Base-by-base conservation (phyloP, 2,888 invertebrate genomes). In the Euspilapteryx auroguttella region DNA sequence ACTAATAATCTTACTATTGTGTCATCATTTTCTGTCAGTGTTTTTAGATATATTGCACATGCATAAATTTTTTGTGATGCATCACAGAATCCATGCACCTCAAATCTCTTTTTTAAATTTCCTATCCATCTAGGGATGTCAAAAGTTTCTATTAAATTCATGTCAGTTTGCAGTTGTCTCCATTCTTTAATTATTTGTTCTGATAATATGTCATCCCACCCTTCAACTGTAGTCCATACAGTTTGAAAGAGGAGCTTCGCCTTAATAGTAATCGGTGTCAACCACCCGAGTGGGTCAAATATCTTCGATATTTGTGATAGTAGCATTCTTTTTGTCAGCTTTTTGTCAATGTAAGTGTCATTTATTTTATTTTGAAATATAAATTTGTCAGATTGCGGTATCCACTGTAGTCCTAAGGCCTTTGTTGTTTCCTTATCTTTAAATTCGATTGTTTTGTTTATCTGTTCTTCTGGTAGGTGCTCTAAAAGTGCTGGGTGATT, bases 251-350 rank as follows among this genome's bases (percentile, higher is more conserved):
- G 21, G 15, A 41, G 10, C 34, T 43, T 43, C n/a, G 34, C n/a
- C 35, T 33, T 37, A 3, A 27, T 37, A n/a, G 37, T 32, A 4
- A 37, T 9, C 1, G 42, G 41, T 2, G 33, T 15, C 1, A 41
- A n/a, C 40, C 40, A 41, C 1, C 42, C 41, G 8, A 40, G 17
- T 1, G 40, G 42, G 22, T 42, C 40, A 21, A 35, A 40, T 5
- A 38, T 13, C 13, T 36, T 37, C 2, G 40, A 39, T 26, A 42
- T 39, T 12, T 36, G 29, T 5, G 38, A 36, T 14, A 14, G 12
- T 15, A 21, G 6, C 8, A 8, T 27, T 28, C 7, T 22, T 9
- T 21, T 24, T 22, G n/a, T 22, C 11, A 10, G 3, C 11, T n/a
- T n/a, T n/a, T n/a, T n/a, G n/a, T n/a, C n/a, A n/a, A n/a, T n/a